Evolutionary conservation across 2,113 vertebrate species (phyloP).

Genomic region (Pseudorhombus dupliciocellatus): DNA sequence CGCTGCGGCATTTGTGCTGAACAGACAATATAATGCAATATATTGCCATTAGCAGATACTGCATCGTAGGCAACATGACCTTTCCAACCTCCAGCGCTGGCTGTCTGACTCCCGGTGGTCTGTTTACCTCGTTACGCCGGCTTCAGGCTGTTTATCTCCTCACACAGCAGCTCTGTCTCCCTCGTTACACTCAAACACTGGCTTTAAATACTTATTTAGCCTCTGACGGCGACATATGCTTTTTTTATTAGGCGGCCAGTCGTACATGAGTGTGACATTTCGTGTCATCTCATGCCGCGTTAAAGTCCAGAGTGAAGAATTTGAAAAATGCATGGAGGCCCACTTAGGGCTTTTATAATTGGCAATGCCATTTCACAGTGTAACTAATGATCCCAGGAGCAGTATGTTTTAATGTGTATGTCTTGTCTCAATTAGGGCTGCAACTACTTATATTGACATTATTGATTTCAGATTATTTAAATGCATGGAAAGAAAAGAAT

Average conservation of each 20-base stretch:
- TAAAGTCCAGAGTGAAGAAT: constrained; percentile 1
- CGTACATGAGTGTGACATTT: constrained; percentile 27
- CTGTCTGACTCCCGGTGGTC: constrained; percentile 60
- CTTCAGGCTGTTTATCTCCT: constrained; percentile 46
- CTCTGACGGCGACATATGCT: constrained; percentile 20
- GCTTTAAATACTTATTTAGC: not conserved
- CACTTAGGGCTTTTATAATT: not conserved
- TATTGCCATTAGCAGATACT: constrained; percentile 74
- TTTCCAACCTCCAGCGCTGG: constrained; percentile 63
- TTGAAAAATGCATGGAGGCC: not conserved
- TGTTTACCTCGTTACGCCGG: constrained; percentile 53
- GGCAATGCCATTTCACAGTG: constrained; percentile 27
- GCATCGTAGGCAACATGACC: constrained; percentile 69
- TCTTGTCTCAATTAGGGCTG: not conserved
- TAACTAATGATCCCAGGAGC: not conserved
- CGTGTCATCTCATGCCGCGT: not conserved
- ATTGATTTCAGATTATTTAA: not conserved
- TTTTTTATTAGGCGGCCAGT: constrained; percentile 25
- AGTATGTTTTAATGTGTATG: not conserved
- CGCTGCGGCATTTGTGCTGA: constrained; percentile 66
- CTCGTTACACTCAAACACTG: constrained; percentile 31
- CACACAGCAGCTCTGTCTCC: constrained; percentile 27
- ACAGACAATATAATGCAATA: constrained; percentile 62
- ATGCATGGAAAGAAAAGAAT: not conserved
- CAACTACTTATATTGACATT: not conserved